Base-by-base conservation (phyloP, 2,113 vertebrate genomes). In the Sorex araneus region DNA sequence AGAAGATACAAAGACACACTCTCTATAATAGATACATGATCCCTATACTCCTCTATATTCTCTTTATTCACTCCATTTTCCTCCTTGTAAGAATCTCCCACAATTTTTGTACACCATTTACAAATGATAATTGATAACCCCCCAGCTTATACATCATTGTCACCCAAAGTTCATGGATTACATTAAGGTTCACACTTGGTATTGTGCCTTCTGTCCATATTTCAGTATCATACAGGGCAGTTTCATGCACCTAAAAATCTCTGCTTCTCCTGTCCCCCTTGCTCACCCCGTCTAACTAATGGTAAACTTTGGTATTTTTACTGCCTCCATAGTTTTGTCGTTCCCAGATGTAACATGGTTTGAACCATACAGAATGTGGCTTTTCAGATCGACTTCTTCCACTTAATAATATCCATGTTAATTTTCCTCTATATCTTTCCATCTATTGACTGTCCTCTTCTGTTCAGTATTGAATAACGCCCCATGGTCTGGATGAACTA, bases 341-440 rank as follows among this genome's bases (percentile, higher is more conserved):
- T 34, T 85, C 54, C n/a, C 57, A 74, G 81, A 60, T 66, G 75
- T 66, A 67, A 45, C 57, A n/a, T 15, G 70, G 32, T 50, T 79
- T 25, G 66, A 73, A 54, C 45, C 28, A 79, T 1, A 73, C 2
- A 60, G 28, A n/a, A 19, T 6, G 23, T 2, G 32, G 34, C 57
- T 74, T 71, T 67, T 90, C 2, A 19, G 16, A 66, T 45, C 34
- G 57, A 28, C 30, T 80, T 74, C 40, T 89, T 73, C 84, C 21
- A 73, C 28, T 54, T 45, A 57, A 85, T 80, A 74, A 85, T 80
- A 74, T 34, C 32, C 57, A 67, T 84, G 47, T 67, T 57, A 67
- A 30, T 3, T 60, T 74, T 57, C 54, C 12, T 67, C 12, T 25
- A 30, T 27, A 10, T 74, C 66, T 89, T 79, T 93, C 73, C 32